Conservation (phyloP, 1,140 invertebrate genomes). For the Mizuhopecten yessoensis region DNA sequence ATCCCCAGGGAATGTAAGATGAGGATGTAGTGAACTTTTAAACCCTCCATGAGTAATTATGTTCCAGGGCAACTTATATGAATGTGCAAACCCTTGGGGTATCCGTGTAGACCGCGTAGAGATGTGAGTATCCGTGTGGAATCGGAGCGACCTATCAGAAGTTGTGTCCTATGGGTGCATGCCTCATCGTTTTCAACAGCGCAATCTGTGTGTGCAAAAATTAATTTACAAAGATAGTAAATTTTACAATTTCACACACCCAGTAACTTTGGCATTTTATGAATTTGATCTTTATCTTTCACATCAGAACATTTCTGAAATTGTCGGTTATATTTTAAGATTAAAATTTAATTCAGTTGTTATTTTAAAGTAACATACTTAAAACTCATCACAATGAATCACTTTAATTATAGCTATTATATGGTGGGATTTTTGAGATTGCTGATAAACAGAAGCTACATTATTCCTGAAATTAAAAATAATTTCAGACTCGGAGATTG, state of each 20-base stretch:
- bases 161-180: too few species aligned
- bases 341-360: neutral
- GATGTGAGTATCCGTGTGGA: constrained; percentile 88
- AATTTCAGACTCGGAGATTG: neutral
- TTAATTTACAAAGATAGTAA: too few species aligned
- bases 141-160: neutral
- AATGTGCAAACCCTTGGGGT: constrained; percentile 97
- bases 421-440: neutral
- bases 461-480: neutral
- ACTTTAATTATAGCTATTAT: neutral
- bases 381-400: too few species aligned
- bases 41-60: neutral
- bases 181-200: neutral
- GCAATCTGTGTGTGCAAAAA: neutral
- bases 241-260: neutral
- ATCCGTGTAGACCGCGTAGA: constrained; percentile 98
- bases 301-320: neutral
- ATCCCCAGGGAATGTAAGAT: neutral
- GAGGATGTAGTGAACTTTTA: neutral
- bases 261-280: neutral
- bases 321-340: neutral
- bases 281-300: neutral
- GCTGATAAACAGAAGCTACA: neutral
- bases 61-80: constrained; percentile 86
- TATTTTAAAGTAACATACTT: neutral